Percentiles rank a stretch among this genome's conserved stretches.
Evolutionary conservation across 2,797 vertebrate species (phyloP).

Genomic region (Gouania willdenowi): DNA sequence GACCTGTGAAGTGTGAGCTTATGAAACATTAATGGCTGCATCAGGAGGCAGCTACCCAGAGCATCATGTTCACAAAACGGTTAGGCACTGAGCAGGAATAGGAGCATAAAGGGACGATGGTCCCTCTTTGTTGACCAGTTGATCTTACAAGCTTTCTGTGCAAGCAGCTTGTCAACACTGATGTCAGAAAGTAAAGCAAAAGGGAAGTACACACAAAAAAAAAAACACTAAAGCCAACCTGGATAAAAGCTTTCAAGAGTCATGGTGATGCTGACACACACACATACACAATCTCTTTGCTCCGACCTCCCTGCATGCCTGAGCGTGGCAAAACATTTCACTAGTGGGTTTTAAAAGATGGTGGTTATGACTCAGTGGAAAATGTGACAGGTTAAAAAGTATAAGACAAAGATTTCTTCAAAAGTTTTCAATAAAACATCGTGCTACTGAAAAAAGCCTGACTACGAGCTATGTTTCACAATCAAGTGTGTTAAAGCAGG

Average conservation of each 20-base stretch:
- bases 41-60: slow-evolving; percentile 10
- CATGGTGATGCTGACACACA: slow-evolving; percentile 20
- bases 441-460: no score
- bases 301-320: background rate
- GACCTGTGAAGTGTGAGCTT: slow-evolving; percentile 23
- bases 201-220: background rate
- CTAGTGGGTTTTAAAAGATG: background rate
- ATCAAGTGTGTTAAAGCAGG: no score
- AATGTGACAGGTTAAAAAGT: no score
- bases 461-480: no score
- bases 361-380: no score
- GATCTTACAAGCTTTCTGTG: background rate
- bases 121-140: background rate
- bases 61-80: slow-evolving; percentile 7
- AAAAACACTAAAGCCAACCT: slow-evolving; percentile 14
- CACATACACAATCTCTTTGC: background rate
- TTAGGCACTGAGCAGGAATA: background rate
- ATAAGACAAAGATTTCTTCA: no score
- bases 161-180: background rate
- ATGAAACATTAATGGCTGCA: slow-evolving; percentile 41
- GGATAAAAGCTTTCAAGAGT: slow-evolving; percentile 7
- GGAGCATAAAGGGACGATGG: background rate
- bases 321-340: background rate
- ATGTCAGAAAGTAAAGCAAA: slow-evolving; percentile 25
- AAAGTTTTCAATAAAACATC: no score